Evolutionary conservation across 1,140 invertebrate genomes (phyloP), one percentile per base, ranked within the genome.

Genomic region (Idris sp.): DNA sequence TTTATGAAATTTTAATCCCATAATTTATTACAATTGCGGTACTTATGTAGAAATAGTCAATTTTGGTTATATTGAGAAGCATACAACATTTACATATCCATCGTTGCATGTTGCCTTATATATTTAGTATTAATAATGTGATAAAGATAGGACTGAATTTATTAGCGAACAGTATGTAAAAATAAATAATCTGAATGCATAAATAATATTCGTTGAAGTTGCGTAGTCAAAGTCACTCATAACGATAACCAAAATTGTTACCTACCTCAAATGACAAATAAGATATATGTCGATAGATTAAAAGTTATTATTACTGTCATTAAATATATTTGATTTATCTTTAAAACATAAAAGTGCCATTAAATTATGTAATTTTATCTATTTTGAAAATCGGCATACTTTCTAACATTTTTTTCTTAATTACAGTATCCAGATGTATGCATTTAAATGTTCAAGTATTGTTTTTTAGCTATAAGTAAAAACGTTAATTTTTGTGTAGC

Each of bases 181-280:
- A 2, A 5, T 4, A 6, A 18, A 19, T 0, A 16, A 43, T 41
- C 31, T 26, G 1, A 36, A 19, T 2, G n/a, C 49, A 65, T 54
- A 54, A 54, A 54, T 53, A 53, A 41, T 53, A 46, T 28, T n/a
- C 8, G 5, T 5, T 48, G 16, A 30, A 16, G 41, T 15, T 33
- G 43, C 46, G 51, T 41, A 18, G 19, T 53, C 10, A 13, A 14
- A 25, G 44, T 25, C 22, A 38, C 3, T 30, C n/a, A 30, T 38
- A 28, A 48, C 5, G 62, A 67, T 67, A 67, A 56, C 62, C 49
- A 56, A 67, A 67, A 67, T 56, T 56, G 33, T 48, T 35, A 56
- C 51, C 40, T 67, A 54, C 61, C 10, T 15, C 10, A 56, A 22
- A n/a, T 56, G 41, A 30, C 62, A 49, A 49, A 56, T 18, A 16